Evolutionary conservation across 2,888 invertebrate species (phyloP), one percentile per base, ranked within the genome.

Genomic region (Ypsolopha scabrella): DNA sequence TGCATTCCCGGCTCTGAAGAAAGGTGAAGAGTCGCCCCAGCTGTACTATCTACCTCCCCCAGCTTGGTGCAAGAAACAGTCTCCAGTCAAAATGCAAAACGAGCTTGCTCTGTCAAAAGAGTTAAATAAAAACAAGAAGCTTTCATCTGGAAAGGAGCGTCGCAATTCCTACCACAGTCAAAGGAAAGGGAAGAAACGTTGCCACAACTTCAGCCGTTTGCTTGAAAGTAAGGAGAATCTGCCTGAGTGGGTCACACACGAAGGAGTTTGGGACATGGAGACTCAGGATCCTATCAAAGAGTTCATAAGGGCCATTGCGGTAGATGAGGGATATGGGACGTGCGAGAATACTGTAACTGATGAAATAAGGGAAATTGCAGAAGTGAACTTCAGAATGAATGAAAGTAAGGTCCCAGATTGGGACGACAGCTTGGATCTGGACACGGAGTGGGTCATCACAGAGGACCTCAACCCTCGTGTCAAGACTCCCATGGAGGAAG

Each of bases 1-100:
- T 68, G 93, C 93, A 59, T 93, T 93, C 80, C 93, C 93, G 63
- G 90, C 91, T 64, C 85, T 90, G 66, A 90, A 86, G 59, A 88
- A 88, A 73, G 87, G 76, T 53, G 71, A 71, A 60, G 79, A 78
- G 69, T 77, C 80, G 54, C 80, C 80, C 35, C 62, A 73, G 69
- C 80, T 75, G 65, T 82, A 81, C 61, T 79, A 80, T 61, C 67
- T 81, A 60, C 82, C 85, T 59, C 80, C 85, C 54, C 85, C 86
- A 34, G 71, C 80, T 62, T 86, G 85, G 85, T 80, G 77, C 51
- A 78, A 75, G 54, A 62, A 61, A 48, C 57, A 65, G 48, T 60
- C 63, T 38, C 70, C 72, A 57, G 64, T 67, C 74, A 80, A 79
- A 57, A 83, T 86, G 83, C 83, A 83, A 74, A 68, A 71, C 62